Evolutionary conservation across 2,888 invertebrate species (phyloP).

Genomic region (Drosophila neutralis): DNA sequence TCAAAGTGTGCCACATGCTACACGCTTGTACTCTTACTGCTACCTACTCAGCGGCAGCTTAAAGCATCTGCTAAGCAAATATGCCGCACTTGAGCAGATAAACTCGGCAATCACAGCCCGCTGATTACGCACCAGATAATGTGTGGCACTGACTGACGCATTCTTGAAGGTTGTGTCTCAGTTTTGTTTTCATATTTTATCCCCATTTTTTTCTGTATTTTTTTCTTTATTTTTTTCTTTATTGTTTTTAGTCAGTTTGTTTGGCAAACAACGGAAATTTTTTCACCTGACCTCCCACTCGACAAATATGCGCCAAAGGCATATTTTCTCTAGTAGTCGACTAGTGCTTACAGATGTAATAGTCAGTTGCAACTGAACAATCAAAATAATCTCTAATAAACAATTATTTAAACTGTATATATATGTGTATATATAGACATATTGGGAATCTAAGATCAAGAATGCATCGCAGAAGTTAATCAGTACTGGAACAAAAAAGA

Average conservation of each 20-base stretch:
- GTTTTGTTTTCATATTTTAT: not conserved
- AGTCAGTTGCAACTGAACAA: not conserved
- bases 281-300: constrained; percentile 57
- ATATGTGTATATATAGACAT: not conserved
- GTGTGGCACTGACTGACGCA: constrained; percentile 41
- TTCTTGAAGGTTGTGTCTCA: constrained; percentile 15
- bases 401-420: not conserved
- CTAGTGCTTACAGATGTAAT: not conserved
- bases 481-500: not conserved
- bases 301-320: constrained; percentile 58
- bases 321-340: constrained; percentile 3
- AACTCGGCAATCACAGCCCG: constrained; percentile 13
- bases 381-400: not conserved
- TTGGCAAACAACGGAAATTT: constrained; percentile 48
- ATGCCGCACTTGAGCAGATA: constrained; percentile 37
- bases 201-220: not conserved
- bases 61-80: constrained; percentile 32
- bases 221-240: constrained; percentile 1
- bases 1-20: constrained; percentile 30
- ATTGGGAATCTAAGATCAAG: too few species aligned
- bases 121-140: constrained; percentile 34
- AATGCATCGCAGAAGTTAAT: not conserved
- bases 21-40: not conserved
- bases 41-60: not conserved
- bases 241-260: constrained; percentile 17